Base-by-base conservation (phyloP, 2,797 vertebrate species). In the Premnoplex brunnescens region DNA sequence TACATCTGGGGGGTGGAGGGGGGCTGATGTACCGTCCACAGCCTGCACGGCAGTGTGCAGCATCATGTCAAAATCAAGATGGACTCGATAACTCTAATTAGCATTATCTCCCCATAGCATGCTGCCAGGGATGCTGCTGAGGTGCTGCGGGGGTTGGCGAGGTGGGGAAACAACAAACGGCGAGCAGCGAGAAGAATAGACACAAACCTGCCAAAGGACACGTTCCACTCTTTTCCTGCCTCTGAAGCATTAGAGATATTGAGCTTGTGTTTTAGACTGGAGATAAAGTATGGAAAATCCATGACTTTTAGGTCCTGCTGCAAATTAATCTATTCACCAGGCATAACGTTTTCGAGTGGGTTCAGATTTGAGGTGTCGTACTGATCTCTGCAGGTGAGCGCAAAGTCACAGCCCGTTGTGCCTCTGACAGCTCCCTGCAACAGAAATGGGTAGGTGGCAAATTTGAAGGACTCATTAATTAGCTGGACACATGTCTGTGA, bases 1-100 rank as follows among this genome's bases (percentile, higher is more conserved):
- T n/a, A 1, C 8, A 0, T 43, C 64, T 68, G 36, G 27, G 62
- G 28, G 16, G 16, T 26, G 63, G 15, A 44, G 23, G 16, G 49
- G 59, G 51, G 32, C 21, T 6, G 43, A 17, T 15, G 32, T 0
- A 1, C 3, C 3, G 0, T 43, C 54, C 4, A 1, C 58, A 44
- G 63, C 16, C 72, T 19, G 72, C 41, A 18, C 46, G 16, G 87
- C 16, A 16, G 64, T 14, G 43, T 15, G 49, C 80, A 91, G 73
- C 52, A 69, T 49, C 73, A 16, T 39, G 64, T 15, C 85, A 75
- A 83, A 43, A 83, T 43, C 49, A 9, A 58, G 82, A 54, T 51
- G 85, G 60, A 6, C 41, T 49, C 36, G 78, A 55, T 74, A 63
- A 59, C 27, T 77, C 75, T 80, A 30, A 39, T 56, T 28, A 60